These are phyloP conservation scores for Hippocampus barbouri DNA, from an alignment of 2,113 vertebrate species.

Conservation along the genomic window DNA sequence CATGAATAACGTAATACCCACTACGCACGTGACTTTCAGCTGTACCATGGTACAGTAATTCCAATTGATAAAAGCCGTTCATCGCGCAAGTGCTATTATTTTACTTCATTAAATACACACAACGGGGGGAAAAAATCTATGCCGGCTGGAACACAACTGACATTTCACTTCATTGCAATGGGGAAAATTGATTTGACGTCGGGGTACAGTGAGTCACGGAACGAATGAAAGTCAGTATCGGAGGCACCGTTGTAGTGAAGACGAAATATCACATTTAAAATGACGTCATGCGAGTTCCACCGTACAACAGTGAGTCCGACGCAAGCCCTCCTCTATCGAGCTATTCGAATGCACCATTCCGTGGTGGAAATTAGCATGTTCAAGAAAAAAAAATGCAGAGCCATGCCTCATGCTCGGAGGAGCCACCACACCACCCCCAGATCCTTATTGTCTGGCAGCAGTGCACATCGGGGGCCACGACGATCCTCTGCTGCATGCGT, in stretches of 20 bases:
- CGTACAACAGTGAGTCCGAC: background rate
- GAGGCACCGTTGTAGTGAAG: background rate
- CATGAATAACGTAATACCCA: too few species aligned
- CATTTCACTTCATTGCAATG: background rate
- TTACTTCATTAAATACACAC: background rate
- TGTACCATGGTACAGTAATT: too few species aligned
- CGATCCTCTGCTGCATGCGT: constrained; percentile 55
- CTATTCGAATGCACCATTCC: constrained; percentile 2
- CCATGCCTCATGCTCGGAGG: constrained; percentile 1
- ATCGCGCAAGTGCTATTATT: background rate
- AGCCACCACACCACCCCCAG: constrained; percentile 3
- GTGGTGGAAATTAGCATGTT: constrained; percentile 2
- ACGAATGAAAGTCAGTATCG: background rate
- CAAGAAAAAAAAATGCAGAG: constrained; percentile 5
- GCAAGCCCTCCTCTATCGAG: constrained; percentile 4
- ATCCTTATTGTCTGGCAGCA: constrained; percentile 24
- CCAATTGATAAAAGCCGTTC: too few species aligned
- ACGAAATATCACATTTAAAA: background rate
- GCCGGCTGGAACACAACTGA: background rate
- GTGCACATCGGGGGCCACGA: constrained; percentile 35
- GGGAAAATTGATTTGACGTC: background rate
- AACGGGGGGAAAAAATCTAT: too few species aligned
- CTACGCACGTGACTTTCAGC: too few species aligned
- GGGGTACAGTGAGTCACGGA: too few species aligned
- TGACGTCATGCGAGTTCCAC: constrained; percentile 6